phyloP scores from a whole-genome alignment of 64 coral and sea anemone genomes.

The Astreopora myriophthalma region DNA sequence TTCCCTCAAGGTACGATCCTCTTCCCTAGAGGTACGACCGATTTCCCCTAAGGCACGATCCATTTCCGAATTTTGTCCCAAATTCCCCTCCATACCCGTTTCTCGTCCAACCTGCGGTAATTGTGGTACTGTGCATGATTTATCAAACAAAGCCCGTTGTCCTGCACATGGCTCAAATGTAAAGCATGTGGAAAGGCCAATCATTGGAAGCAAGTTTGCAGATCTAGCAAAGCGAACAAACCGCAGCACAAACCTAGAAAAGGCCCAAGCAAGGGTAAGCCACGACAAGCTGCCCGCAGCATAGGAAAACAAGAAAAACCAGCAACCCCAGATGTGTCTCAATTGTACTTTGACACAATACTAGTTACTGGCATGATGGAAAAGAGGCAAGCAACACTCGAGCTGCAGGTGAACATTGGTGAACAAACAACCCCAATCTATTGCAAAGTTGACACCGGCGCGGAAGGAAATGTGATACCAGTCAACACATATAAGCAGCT shows the following conservation, averaged over 20 bases:
- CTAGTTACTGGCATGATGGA: neutral
- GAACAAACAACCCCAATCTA: slow-evolving; percentile 1
- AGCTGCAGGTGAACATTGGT: slow-evolving; percentile 32
- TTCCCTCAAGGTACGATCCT: too few relatives aligned
- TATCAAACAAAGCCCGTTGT: neutral
- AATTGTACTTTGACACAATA: neutral
- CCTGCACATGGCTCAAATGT: slow-evolving; percentile 48
- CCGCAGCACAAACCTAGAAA: neutral
- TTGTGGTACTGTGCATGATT: too few relatives aligned
- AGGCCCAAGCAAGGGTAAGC: too few relatives aligned
- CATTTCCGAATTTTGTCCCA: too few relatives aligned
- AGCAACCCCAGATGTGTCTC: neutral
- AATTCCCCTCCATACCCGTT: too few relatives aligned
- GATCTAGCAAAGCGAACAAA: neutral
- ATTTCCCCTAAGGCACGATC: too few relatives aligned
- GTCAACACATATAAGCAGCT: slow-evolving; percentile 5
- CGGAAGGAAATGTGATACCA: slow-evolving; percentile 70
- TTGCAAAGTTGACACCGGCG: slow-evolving; percentile 76
- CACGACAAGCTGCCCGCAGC: too few relatives aligned
- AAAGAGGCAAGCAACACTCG: slow-evolving; percentile 32
- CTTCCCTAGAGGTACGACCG: too few relatives aligned
- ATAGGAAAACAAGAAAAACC: too few relatives aligned
- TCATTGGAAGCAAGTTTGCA: slow-evolving; percentile 57
- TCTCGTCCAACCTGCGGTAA: too few relatives aligned
- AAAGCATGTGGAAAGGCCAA: slow-evolving; percentile 45